Evolutionary conservation across 37 sponge, comb jelly and placozoan species (phyloP).

Genomic region (Oscarella lobularis): DNA sequence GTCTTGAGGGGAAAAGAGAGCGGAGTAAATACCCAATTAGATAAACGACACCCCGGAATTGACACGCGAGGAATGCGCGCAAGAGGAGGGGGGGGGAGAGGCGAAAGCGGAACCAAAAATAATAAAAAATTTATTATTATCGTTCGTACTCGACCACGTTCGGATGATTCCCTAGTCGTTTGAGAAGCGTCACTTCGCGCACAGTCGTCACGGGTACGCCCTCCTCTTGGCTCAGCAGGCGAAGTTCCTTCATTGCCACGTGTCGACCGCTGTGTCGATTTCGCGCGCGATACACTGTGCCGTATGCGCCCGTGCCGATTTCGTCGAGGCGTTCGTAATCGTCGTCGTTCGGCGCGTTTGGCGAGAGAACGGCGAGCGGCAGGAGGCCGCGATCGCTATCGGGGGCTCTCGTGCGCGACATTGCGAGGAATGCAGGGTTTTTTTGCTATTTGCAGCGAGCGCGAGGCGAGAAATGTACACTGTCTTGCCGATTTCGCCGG

Average conservation of each 20-base stretch:
- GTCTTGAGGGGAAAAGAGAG: background rate
- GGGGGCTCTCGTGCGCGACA: background rate
- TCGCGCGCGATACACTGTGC: background rate
- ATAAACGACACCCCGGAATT: no score
- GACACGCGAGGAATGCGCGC: no score
- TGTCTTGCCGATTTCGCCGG: no score
- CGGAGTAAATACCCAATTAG: no score
- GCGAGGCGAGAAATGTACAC: no score
- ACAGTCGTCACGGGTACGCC: constrained; percentile 2
- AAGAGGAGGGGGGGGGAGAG: no score
- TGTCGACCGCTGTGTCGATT: background rate
- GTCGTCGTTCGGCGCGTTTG: background rate
- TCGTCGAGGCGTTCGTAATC: background rate
- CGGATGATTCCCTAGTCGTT: background rate
- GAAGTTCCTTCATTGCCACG: constrained; percentile 3
- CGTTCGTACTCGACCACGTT: background rate
- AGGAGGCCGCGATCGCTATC: background rate
- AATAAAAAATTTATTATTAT: no score
- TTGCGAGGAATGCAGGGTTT: background rate
- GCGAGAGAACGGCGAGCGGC: background rate
- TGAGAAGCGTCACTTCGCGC: background rate
- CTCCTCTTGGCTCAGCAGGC: background rate
- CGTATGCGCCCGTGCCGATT: constrained; percentile 2
- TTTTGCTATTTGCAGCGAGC: background rate
- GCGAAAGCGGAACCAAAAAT: no score